Evolutionary conservation across 2,888 invertebrate genomes (phyloP).

Genomic region (Iselma pallidipennis): DNA sequence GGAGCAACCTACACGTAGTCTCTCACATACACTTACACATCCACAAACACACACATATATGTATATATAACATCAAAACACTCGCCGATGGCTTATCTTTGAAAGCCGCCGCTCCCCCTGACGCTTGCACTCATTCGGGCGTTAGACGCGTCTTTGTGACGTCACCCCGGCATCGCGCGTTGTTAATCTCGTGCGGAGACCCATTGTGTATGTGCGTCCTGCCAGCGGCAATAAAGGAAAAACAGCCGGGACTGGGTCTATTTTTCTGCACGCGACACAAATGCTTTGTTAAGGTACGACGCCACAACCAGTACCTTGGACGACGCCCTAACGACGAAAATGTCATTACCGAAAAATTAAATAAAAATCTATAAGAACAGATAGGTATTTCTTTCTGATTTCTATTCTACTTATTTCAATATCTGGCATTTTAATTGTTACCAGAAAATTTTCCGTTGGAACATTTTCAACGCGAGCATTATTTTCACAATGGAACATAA

Average conservation of each 20-base stretch:
- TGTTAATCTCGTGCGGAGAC: conserved; percentile 42
- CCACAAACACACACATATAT: neutral
- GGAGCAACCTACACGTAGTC: neutral
- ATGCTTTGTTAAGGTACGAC: neutral
- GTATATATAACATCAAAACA: neutral
- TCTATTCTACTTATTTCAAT: neutral
- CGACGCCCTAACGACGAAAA: no score
- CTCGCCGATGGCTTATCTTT: conserved; percentile 30
- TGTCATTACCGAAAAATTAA: no score
- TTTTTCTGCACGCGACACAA: conserved; percentile 27
- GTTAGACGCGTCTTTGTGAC: conserved; percentile 45
- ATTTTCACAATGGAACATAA: neutral
- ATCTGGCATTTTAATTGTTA: neutral
- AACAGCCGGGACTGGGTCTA: conserved; percentile 25
- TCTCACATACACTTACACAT: neutral
- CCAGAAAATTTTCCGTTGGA: neutral
- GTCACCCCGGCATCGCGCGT: conserved; percentile 42
- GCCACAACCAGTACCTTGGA: neutral
- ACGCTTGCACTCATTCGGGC: conserved; percentile 41
- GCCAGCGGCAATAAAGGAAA: conserved; percentile 29
- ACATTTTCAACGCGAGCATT: neutral
- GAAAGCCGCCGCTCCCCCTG: conserved; percentile 41
- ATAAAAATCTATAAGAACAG: no score
- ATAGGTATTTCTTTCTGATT: no score
- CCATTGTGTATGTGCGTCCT: conserved; percentile 29